Base-by-base conservation (phyloP, 1,140 invertebrate species). In the Cardiocondyla obscurior region DNA sequence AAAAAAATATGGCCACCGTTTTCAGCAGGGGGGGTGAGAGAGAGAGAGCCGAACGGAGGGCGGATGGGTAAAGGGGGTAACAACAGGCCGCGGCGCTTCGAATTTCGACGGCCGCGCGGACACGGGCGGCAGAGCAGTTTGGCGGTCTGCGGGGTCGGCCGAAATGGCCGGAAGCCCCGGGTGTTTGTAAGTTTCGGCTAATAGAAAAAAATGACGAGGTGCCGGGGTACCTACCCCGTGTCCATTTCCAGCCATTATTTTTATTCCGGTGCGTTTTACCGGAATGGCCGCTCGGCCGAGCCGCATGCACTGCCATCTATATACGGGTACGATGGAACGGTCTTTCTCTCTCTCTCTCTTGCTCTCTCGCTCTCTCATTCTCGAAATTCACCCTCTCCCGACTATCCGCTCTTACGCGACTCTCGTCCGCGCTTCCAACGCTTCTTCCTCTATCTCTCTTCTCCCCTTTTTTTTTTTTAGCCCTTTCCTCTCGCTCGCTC, bases 161-260 rank as follows among this genome's bases (percentile, higher is more conserved):
- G 86, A 89, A 91, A 91, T 91, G 90, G 88, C 90, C 89, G 90
- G 89, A 91, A 90, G 88, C 90, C 83, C 85, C 86, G 88, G 88
- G 88, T 90, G 89, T 90, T 91, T 91, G 90, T 90, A 91, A 92
- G 91, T 92, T 91, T 90, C 82, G 85, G 85, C 88, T 91, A 91
- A 91, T 91, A 91, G 91, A 90, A 91, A 91, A 91, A 91, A 91
- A 91, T 91, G 90, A 90, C 84, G 72, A 88, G 84, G 88, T 85
- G 86, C 84, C 81, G 81, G 86, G 79, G 62, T 81, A 82, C 76
- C 81, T 83, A 76, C 83, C 88, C 85, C 85, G 87, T 85, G 88
- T 90, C 89, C 90, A 92, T 92, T 92, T 91, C 86, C 84, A 91
- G 89, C 90, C 90, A 92, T 92, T 92, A 91, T 92, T 92, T 92